phyloP scores from a whole-genome alignment of 1,140 invertebrate species.

The Temnothorax curvispinosus region DNA sequence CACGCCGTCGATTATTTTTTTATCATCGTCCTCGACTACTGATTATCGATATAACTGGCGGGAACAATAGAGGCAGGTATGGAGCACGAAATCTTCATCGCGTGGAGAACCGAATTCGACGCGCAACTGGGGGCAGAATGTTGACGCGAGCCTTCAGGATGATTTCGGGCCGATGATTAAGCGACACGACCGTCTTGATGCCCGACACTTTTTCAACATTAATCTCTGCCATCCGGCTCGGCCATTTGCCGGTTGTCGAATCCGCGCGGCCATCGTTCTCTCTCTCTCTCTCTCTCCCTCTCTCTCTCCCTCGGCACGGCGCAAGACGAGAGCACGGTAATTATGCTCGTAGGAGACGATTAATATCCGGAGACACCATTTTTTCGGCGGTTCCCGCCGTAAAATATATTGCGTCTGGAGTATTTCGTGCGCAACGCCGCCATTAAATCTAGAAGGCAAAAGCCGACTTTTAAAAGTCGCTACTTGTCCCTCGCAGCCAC shows the following conservation, averaged over 20 bases:
- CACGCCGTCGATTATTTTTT: background rate
- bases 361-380: slow-evolving; percentile 68
- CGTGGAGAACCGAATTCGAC: slow-evolving; percentile 44
- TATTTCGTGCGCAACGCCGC: slow-evolving; percentile 28
- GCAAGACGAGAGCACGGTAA: slow-evolving; percentile 67
- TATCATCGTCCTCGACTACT: background rate
- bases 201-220: slow-evolving; percentile 72
- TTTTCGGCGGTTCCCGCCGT: slow-evolving; percentile 56
- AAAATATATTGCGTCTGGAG: slow-evolving; percentile 52
- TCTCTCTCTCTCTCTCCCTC: background rate
- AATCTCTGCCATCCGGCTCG: slow-evolving; percentile 69
- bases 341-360: slow-evolving; percentile 64
- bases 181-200: slow-evolving; percentile 63
- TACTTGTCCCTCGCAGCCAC: background rate
- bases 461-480: slow-evolving; percentile 7
- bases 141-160: slow-evolving; percentile 63
- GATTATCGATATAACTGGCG: slow-evolving; percentile 29
- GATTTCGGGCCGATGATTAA: slow-evolving; percentile 69
- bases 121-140: slow-evolving; percentile 55
- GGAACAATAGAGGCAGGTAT: slow-evolving; percentile 31
- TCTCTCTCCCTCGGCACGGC: background rate
- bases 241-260: slow-evolving; percentile 75
- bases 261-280: slow-evolving; percentile 65
- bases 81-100: slow-evolving; percentile 43
- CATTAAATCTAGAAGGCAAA: slow-evolving; percentile 21